These are phyloP conservation scores for Anguilla pacifica DNA, from an alignment of 2,797 vertebrate species.

Conservation along the genomic window DNA sequence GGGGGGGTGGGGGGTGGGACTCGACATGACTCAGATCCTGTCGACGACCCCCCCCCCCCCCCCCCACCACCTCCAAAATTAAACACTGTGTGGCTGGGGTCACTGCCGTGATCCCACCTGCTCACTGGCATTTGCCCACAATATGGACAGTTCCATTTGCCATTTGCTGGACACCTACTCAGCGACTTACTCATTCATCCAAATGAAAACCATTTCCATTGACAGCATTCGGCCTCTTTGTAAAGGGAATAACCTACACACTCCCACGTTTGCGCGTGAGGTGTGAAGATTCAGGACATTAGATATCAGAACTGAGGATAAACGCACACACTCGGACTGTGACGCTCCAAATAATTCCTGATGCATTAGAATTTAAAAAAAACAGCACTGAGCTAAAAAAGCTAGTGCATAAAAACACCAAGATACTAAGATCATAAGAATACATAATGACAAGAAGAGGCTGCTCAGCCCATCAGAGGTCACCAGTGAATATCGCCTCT, in stretches of 20 bases:
- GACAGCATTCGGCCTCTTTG: neutral
- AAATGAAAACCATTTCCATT: neutral
- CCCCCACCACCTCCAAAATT: neutral
- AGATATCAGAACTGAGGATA: neutral
- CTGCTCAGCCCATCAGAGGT: too few species aligned
- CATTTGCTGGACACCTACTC: neutral
- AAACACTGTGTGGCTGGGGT: neutral
- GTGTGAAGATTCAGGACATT: neutral
- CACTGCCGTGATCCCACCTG: neutral
- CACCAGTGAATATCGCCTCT: too few species aligned
- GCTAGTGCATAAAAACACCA: neutral
- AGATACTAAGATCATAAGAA: neutral
- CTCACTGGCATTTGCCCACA: neutral
- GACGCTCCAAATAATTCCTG: neutral
- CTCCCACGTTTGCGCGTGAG: neutral
- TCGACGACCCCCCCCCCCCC: too few species aligned
- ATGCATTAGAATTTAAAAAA: neutral
- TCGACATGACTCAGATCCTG: too few species aligned
- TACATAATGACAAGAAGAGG: neutral
- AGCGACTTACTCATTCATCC: neutral
- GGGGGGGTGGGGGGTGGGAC: too few species aligned
- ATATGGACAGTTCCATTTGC: neutral
- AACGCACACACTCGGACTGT: neutral
- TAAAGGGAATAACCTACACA: neutral
- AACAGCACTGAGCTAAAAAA: neutral